phyloP scores from a whole-genome alignment of 2,113 vertebrate genomes.

The Epinephelus cyanopodus region DNA sequence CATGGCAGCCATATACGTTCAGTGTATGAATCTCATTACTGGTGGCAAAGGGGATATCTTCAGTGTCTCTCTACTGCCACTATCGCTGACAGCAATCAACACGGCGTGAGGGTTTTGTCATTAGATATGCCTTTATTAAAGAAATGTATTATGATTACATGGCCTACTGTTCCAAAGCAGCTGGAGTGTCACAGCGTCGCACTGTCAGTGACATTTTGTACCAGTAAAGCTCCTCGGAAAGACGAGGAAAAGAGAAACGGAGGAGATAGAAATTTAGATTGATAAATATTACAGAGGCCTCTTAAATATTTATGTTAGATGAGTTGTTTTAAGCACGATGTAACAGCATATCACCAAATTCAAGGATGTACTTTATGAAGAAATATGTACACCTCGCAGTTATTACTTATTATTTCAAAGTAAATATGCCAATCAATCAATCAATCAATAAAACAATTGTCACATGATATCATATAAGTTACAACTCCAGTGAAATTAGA shows the following conservation, averaged over 20 bases:
- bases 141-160: slow-evolving; percentile 66
- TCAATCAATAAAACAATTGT: neutral
- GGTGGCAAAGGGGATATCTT: slow-evolving; percentile 70
- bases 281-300: neutral
- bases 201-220: slow-evolving; percentile 25
- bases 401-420: neutral
- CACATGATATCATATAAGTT: too few relatives aligned
- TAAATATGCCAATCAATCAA: neutral
- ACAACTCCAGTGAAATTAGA: too few relatives aligned
- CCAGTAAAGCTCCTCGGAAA: slow-evolving; percentile 20
- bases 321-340: neutral
- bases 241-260: neutral
- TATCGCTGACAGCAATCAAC: slow-evolving; percentile 76
- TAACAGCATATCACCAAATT: neutral
- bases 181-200: slow-evolving; percentile 26
- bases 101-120: slow-evolving; percentile 64
- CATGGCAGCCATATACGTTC: slow-evolving; percentile 70
- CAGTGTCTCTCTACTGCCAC: slow-evolving; percentile 53
- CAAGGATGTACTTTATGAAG: neutral
- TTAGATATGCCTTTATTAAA: slow-evolving; percentile 79
- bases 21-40: slow-evolving; percentile 80
- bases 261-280: neutral
- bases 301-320: neutral
- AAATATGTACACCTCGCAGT: neutral
- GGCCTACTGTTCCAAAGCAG: slow-evolving; percentile 46